Base-by-base conservation (phyloP, 2,888 invertebrate genomes). In the Subacronicta megacephala region DNA sequence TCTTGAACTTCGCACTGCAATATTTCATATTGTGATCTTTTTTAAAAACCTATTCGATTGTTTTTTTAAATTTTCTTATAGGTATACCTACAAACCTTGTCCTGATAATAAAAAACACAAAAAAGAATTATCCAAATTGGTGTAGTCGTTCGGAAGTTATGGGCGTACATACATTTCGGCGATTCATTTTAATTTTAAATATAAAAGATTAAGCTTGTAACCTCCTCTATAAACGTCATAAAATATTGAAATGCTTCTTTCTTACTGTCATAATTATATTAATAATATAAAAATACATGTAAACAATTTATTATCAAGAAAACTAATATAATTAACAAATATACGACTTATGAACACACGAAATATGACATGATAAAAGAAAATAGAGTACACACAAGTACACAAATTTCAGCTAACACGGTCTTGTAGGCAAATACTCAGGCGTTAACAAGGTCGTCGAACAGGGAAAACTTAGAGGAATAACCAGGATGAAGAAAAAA, bases 371-470 rank as follows among this genome's bases (percentile, higher is more conserved):
- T 5, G 31, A 31, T 31, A 31, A n/a, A 31, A 1, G 31, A 31
- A n/a, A 31, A 31, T 31, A n/a, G n/a, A 31, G n/a, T n/a, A 29
- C 31, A 7, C n/a, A 31, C n/a, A 31, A 31, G 12, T 31, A 31
- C 31, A n/a, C n/a, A 31, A n/a, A 31, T 31, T 31, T 31, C n/a
- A 31, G n/a, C 29, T 29, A 29, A 26, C 42, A 16, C 29, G 16
- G 29, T 16, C 29, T 15, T 31, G 31, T 31, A 31, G 31, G 31
- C n/a, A 31, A 31, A 31, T n/a, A 31, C 31, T 31, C n/a, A n/a
- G 31, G 31, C 31, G 31, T 31, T 31, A 31, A 31, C 31, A 31
- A 31, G 31, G n/a, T n/a, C 31, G 31, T n/a, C 31, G 31, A 31
- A n/a, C 5, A 31, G 31, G n/a, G 31, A 31, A n/a, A 31, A 31